Evolutionary conservation across 2,113 vertebrate species (phyloP).

Genomic region (Bucco capensis): DNA sequence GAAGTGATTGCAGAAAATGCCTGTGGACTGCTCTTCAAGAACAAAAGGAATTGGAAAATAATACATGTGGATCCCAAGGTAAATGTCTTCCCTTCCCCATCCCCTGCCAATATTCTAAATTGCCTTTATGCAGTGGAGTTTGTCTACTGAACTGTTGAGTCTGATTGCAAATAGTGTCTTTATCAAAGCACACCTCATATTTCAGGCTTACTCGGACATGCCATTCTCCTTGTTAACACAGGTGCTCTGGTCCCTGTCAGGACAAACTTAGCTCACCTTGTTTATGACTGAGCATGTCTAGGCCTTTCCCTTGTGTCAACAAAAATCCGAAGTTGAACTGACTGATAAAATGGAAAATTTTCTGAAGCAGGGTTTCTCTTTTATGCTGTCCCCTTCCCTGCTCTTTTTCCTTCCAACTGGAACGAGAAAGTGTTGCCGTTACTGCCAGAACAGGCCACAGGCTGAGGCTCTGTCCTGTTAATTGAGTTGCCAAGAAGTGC

Average conservation of each 20-base stretch:
- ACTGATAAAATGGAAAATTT: neutral
- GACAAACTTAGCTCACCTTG: neutral
- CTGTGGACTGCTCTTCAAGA: slow-evolving; percentile 82
- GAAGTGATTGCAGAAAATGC: slow-evolving; percentile 80
- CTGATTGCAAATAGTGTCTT: neutral
- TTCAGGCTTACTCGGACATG: neutral
- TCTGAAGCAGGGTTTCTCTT: neutral
- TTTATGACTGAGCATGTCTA: neutral
- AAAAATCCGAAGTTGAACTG: neutral
- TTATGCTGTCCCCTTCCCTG: neutral
- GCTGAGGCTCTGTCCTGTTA: neutral
- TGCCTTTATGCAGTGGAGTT: neutral
- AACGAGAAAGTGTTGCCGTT: too few relatives aligned
- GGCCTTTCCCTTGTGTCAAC: neutral
- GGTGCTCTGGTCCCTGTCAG: neutral
- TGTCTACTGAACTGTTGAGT: neutral
- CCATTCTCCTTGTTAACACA: neutral
- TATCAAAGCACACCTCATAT: neutral
- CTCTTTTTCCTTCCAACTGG: neutral
- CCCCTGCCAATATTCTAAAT: neutral
- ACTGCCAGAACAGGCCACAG: neutral
- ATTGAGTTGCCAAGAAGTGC: neutral
- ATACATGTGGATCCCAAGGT: slow-evolving; percentile 85
- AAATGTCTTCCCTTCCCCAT: neutral
- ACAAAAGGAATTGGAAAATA: slow-evolving; percentile 80